A percentile compares a stretch with the other conserved stretches of the same genome.
Conservation (phyloP, 2,113 vertebrate species). For the Pardalotus punctatus region DNA sequence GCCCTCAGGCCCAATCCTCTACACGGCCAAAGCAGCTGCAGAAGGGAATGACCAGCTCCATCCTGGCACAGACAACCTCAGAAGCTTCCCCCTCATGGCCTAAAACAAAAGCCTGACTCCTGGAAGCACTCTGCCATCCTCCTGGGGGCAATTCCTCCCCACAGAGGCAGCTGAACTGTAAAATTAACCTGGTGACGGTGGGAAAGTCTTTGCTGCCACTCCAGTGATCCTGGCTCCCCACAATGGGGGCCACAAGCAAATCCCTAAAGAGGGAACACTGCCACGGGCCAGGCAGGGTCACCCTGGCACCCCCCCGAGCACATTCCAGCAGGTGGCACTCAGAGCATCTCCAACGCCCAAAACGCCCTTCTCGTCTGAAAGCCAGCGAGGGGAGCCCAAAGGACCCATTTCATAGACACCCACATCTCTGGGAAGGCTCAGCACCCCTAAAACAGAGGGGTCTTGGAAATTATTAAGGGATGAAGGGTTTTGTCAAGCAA, state of each 20-base stretch:
- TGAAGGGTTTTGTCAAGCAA: background rate
- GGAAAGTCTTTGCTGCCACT: background rate
- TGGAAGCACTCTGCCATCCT: background rate
- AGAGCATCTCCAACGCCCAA: background rate
- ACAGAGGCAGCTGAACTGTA: background rate
- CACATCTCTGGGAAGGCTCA: background rate
- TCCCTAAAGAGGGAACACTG: background rate
- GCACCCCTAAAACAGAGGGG: background rate
- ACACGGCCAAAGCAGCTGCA: background rate
- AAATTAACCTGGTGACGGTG: background rate
- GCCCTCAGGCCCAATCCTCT: background rate
- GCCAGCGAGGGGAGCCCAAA: background rate
- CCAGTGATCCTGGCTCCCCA: background rate
- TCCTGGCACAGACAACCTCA: fast-evolving
- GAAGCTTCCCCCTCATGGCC: background rate
- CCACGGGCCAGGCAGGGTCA: background rate
- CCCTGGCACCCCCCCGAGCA: background rate
- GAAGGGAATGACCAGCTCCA: background rate
- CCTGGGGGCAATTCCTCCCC: background rate
- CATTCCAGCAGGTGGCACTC: conserved; percentile 61
- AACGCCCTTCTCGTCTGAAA: background rate
- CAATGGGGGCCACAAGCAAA: background rate
- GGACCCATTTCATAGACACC: background rate
- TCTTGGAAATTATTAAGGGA: background rate
- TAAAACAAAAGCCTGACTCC: background rate